A percentile compares a stretch with the other conserved stretches of the same genome.
Conservation (phyloP, 2,113 vertebrate genomes). For the Tyto alba region DNA sequence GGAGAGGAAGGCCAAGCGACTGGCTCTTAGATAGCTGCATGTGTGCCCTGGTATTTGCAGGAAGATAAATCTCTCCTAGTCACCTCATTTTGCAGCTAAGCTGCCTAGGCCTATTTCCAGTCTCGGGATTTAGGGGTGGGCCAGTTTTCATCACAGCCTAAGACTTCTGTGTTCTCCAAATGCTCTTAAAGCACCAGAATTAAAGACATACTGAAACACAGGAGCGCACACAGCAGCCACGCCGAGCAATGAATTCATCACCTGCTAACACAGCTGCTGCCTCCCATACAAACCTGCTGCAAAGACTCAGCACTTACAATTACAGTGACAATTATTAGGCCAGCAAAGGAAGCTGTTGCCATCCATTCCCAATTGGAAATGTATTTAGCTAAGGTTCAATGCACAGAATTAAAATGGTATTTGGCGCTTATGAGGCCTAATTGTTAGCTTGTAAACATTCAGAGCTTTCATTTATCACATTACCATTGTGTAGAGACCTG, state of each 20-base stretch:
- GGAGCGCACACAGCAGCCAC: background rate
- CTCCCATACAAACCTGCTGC: slow-evolving; percentile 22
- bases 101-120: background rate
- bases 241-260: slow-evolving; percentile 43
- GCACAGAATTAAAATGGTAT: slow-evolving; percentile 67
- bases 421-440: slow-evolving; percentile 64
- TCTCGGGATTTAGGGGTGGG: background rate
- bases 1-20: background rate
- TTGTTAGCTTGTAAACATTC: slow-evolving; percentile 68
- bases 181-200: slow-evolving; percentile 31
- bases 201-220: background rate
- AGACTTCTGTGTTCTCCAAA: slow-evolving; percentile 34
- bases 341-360: slow-evolving; percentile 28
- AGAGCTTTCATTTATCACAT: slow-evolving; percentile 64
- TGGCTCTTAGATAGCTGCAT: background rate
- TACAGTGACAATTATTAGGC: slow-evolving; percentile 41
- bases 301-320: background rate
- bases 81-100: slow-evolving; percentile 50
- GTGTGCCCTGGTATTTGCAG: background rate
- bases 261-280: slow-evolving; percentile 51
- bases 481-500: slow-evolving; percentile 31
- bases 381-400: slow-evolving; percentile 65
- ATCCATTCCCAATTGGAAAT: slow-evolving; percentile 56
- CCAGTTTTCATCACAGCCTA: slow-evolving; percentile 26
- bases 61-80: slow-evolving; percentile 27